Evolutionary conservation across 2,888 invertebrate species (phyloP), one percentile per base, ranked within the genome.

Genomic region (Prionchulus punctatus): DNA sequence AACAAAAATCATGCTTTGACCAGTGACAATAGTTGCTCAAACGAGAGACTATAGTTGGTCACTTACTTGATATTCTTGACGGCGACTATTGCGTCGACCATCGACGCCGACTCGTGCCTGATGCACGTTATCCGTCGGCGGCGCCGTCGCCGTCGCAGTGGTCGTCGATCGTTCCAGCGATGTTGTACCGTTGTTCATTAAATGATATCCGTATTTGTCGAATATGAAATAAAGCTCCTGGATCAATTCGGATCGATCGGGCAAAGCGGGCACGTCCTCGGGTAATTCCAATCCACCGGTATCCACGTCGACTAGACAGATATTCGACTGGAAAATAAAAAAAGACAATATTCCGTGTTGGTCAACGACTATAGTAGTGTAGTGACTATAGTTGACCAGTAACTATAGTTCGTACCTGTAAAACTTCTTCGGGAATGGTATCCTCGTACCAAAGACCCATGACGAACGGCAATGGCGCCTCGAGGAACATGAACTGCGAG

Each of bases 401-500:
- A 51, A 31, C 7, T 18, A 28, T 28, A 26, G 30, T 28, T 27
- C 36, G 18, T 25, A 64, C 64, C 57, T 69, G 69, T 48, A 64
- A 66, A 3, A 69, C 61, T 48, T 62, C 60, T 26, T 67, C 64
- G 0, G 68, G 68, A 7, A 67, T 62, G 26, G 49, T 49, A 18
- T 69, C 69, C 43, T 68, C 69, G 51, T 71, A 71, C 61, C 80
- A 80, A 36, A 82, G 72, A 69, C 96, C 98, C 96, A 98, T 98
- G 59, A 99, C 84, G 75, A 91, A 99, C 36, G 98, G 98, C 55
- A 98, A 94, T 0, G 98, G 98, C 2, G 98, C 98, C 75, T 99
- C 98, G 50, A 98, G 79, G 75, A 98, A 98, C 60, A 92, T 77
- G 23, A 88, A 85, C 48, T 70, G 69, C 2, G 76, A 71, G 53